Conservation (phyloP, 2,888 invertebrate species). For the Caenorhabditis sulstoni region DNA sequence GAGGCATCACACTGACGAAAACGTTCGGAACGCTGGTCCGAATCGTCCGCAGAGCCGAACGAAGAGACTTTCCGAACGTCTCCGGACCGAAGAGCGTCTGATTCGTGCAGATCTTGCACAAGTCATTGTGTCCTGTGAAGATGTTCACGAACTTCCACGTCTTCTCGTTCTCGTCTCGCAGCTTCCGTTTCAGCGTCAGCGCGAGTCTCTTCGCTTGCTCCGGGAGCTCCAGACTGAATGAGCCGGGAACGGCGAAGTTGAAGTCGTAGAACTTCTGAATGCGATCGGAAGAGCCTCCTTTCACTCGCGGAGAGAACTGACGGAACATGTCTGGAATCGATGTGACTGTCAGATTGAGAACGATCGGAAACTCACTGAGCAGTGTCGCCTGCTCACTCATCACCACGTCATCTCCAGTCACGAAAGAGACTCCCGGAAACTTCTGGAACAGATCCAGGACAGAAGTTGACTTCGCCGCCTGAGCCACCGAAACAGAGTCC, state of each 20-base stretch:
- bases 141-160: constrained; percentile 65
- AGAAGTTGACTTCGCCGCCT: constrained; percentile 46
- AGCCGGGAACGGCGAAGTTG: constrained; percentile 46
- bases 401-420: constrained; percentile 45
- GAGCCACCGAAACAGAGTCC: constrained; percentile 62
- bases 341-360: too few species aligned
- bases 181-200: constrained; percentile 2
- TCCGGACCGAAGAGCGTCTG: constrained; percentile 47
- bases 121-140: constrained; percentile 65
- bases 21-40: constrained; percentile 47
- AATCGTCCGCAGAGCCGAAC: constrained; percentile 37
- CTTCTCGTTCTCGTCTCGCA: constrained; percentile 15
- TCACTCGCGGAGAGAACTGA: constrained; percentile 42
- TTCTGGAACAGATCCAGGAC: constrained; percentile 35
- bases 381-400: constrained; percentile 53
- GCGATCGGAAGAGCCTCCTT: constrained; percentile 37
- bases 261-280: constrained; percentile 49
- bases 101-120: constrained; percentile 57
- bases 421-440: constrained; percentile 58
- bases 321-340: constrained; percentile 56
- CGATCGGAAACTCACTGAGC: constrained; percentile 38
- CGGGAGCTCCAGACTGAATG: constrained; percentile 16
- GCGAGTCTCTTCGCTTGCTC: constrained; percentile 34
- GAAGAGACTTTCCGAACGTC: constrained; percentile 29
- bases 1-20: constrained; percentile 68